Base-by-base conservation (phyloP, 2,113 vertebrate species). In the Rhodinocichla rosea region DNA sequence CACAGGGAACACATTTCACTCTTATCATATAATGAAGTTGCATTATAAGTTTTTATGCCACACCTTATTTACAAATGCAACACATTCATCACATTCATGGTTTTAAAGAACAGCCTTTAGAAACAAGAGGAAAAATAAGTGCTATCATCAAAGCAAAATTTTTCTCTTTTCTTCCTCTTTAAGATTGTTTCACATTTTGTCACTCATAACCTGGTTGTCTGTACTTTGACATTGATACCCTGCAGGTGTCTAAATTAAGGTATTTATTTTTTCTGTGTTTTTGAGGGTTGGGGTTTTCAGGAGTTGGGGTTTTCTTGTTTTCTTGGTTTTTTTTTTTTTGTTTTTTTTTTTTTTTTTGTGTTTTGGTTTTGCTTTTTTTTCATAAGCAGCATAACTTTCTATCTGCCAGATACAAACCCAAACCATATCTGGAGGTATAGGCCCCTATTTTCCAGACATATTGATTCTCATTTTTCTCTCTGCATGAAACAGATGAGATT, bases 11-110 rank as follows among this genome's bases (percentile, higher is more conserved):
- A 56, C 6, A 78, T 91, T 96, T 96, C 59, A 70, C 40, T 91
- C 70, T 53, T 82, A 62, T 64, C 44, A 42, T 33, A 50, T 74
- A 79, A 87, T 89, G 89, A 93, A 73, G 42, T 32, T 18, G 42
- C 32, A 83, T 92, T 69, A 67, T 39, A 84, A 44, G 33, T 55
- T 84, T 88, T 93, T 95, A 92, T 89, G 69, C 30, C 75, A 80
- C 47, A 74, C 74, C 56, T 64, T 93, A 86, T 92, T 95, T 95
- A 91, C 33, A 67, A 97, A 90, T 68, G 20, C 22, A 92, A 44
- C 7, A 57, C 37, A 74, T 86, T 35, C 33, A 90, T 91, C 13
- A 59, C 42, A 52, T 83, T 26, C 20, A 40, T 70, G 13, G 1
- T 89, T 47, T 92, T 82, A 64, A 68, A 87, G 19, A 82, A 24